A percentile compares a stretch with the other conserved stretches of the same genome.
These are phyloP conservation scores for Stichodactyla helianthus DNA, from an alignment of 64 coral and sea anemone genomes.

Conservation along the genomic window DNA sequence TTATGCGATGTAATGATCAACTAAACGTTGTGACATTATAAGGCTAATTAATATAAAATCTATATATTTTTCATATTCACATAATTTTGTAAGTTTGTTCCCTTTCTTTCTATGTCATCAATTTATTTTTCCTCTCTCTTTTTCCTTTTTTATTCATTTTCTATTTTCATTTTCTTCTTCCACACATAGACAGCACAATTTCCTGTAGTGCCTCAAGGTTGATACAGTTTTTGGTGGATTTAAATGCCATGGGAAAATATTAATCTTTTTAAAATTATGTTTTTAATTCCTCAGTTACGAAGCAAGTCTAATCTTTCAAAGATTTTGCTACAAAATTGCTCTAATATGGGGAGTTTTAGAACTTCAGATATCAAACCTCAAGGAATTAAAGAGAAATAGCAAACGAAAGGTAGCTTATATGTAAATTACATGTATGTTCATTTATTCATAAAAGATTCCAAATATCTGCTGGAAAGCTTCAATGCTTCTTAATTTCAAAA, in stretches of 20 bases:
- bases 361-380: slow-evolving; percentile 42
- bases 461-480: too few species aligned
- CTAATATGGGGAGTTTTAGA: slow-evolving; percentile 39
- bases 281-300: slow-evolving; percentile 46
- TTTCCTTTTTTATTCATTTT: background rate
- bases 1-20: background rate
- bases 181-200: background rate
- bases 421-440: too few species aligned
- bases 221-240: too few species aligned
- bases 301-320: slow-evolving; percentile 53
- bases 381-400: slow-evolving; percentile 55
- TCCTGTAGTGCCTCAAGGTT: too few species aligned
- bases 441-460: too few species aligned
- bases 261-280: background rate
- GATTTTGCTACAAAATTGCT: slow-evolving; percentile 64
- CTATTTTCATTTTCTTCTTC: background rate
- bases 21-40: background rate
- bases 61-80: background rate
- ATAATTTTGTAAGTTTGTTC: background rate
- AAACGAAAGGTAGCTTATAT: slow-evolving; percentile 41
- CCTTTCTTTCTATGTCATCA: background rate
- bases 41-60: background rate
- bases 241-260: background rate
- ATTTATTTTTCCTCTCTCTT: background rate
- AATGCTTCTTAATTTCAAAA: too few species aligned